phyloP scores from a whole-genome alignment of 2,888 invertebrate species.

The Andricus quercusramuli region DNA sequence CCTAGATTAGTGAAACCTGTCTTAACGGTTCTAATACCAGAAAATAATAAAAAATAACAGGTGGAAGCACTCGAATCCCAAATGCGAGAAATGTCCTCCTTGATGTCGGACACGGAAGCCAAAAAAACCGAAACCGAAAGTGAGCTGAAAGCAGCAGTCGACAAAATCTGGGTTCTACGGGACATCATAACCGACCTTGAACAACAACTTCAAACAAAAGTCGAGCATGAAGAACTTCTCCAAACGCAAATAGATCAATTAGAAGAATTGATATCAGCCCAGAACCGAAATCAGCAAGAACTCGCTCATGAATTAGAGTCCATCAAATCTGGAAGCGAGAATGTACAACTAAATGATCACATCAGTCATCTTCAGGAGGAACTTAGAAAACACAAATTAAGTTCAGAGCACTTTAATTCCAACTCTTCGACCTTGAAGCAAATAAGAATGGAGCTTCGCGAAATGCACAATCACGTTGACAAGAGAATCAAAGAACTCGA shows the following conservation, averaged over 20 bases:
- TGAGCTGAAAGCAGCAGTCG: conserved; percentile 87
- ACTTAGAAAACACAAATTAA: conserved; percentile 79
- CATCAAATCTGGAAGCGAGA: conserved; percentile 79
- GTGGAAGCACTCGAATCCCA: conserved; percentile 90
- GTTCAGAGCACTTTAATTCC: conserved; percentile 79
- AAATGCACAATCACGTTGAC: conserved; percentile 85
- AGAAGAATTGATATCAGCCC: conserved; percentile 81
- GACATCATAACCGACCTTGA: conserved; percentile 90
- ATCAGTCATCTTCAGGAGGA: conserved; percentile 80
- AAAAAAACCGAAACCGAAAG: conserved; percentile 84
- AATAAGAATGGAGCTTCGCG: conserved; percentile 80
- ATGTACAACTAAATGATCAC: conserved; percentile 77
- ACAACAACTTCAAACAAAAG: conserved; percentile 85
- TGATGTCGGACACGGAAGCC: conserved; percentile 82
- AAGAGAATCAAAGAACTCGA: conserved; percentile 88
- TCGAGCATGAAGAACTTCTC: conserved; percentile 82
- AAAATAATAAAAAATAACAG: conserved; percentile 76
- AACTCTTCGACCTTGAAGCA: conserved; percentile 80
- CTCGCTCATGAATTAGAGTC: conserved; percentile 81
- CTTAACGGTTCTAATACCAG: neutral
- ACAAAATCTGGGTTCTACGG: conserved; percentile 86
- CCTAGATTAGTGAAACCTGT: neutral
- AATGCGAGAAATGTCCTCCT: conserved; percentile 84
- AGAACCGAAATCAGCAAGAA: conserved; percentile 81
- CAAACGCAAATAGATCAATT: conserved; percentile 82